These are phyloP conservation scores for Drosophila bocqueti DNA, from an alignment of 1,140 invertebrate genomes.

Conservation along the genomic window DNA sequence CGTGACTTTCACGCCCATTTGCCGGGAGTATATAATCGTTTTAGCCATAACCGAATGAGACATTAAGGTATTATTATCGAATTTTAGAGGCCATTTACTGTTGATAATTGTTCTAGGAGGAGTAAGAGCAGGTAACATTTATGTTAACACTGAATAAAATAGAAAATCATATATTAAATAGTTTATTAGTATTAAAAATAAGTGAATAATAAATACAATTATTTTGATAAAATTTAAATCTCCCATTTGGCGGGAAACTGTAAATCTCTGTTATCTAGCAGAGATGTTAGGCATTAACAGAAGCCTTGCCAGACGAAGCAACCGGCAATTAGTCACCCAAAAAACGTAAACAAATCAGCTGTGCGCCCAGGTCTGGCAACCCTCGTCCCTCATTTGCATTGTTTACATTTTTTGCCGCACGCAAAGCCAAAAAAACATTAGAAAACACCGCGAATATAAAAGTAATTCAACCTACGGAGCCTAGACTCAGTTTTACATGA, in stretches of 20 bases:
- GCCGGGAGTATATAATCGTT: constrained; percentile 36
- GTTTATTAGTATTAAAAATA: neutral
- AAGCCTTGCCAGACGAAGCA: neutral
- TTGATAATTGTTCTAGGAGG: neutral
- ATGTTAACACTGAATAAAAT: neutral
- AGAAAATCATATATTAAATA: neutral
- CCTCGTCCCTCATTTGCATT: constrained; percentile 9
- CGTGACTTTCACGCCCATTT: constrained; percentile 27
- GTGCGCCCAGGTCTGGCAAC: neutral
- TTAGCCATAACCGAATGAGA: constrained; percentile 30
- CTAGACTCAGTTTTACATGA: constrained; percentile 71
- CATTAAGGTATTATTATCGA: constrained; percentile 29
- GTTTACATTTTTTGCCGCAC: constrained; percentile 31
- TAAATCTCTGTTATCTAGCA: neutral
- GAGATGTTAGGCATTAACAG: constrained; percentile 6
- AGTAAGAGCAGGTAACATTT: too few relatives aligned
- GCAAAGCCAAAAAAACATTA: constrained; percentile 15
- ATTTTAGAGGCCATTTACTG: neutral
- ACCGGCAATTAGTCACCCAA: neutral
- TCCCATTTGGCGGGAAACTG: constrained; percentile 1
- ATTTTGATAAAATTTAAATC: neutral
- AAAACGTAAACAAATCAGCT: constrained; percentile 16
- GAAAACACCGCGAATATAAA: constrained; percentile 60
- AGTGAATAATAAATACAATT: neutral
- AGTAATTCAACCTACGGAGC: constrained; percentile 55